Conservation (phyloP, 2,113 vertebrate genomes). For the Glareola pratincola region DNA sequence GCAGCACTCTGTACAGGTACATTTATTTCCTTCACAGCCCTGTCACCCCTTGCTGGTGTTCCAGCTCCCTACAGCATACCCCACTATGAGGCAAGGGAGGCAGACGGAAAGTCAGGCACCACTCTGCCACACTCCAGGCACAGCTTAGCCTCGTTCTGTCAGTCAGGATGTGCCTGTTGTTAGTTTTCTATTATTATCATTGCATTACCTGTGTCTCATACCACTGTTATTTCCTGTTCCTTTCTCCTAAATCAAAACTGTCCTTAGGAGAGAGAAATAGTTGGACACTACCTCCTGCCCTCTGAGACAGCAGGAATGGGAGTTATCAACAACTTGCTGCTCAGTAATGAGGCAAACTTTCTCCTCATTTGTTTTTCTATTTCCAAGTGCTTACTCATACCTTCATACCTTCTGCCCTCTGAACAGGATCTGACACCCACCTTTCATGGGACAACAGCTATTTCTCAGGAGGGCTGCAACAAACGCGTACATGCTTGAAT, state of each 20-base stretch:
- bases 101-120: background rate
- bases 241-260: background rate
- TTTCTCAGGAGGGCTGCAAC: background rate
- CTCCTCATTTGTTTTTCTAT: background rate
- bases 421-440: background rate
- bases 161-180: background rate
- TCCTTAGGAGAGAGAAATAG: background rate
- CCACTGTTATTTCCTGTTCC: background rate
- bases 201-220: background rate
- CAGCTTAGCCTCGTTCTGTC: background rate
- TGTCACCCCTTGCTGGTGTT: slow-evolving; percentile 1
- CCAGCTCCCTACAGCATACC: background rate
- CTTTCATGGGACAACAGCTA: background rate
- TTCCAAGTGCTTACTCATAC: background rate
- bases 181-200: background rate
- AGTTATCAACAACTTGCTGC: background rate
- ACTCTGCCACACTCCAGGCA: background rate
- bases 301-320: background rate
- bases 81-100: background rate
- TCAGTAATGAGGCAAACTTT: background rate
- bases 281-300: background rate
- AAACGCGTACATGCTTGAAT: background rate
- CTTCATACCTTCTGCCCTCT: background rate
- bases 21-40: slow-evolving; percentile 47
- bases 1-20: slow-evolving; percentile 21